Base-by-base conservation (phyloP, 2,888 invertebrate species). In the Thecophora atra region DNA sequence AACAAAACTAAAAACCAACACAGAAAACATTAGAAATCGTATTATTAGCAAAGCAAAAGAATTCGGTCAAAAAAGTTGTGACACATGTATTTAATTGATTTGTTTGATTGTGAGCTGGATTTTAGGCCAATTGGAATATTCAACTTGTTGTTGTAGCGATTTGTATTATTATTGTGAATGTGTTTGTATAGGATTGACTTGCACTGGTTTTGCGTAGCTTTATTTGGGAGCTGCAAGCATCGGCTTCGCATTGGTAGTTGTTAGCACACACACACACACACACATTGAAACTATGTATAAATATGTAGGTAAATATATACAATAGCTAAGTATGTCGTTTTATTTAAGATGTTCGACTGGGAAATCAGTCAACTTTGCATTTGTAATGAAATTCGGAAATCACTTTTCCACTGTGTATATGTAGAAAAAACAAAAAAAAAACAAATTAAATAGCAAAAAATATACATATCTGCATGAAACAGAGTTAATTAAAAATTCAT, bases 11-110 rank as follows among this genome's bases (percentile, higher is more conserved):
- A 52, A 51, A 68, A 19, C 28, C 7, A 24, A 63, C 15, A 52
- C 17, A 73, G 70, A 71, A 69, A 68, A 72, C 28, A 21, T 67
- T 63, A 26, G 72, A 72, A 72, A 71, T 65, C n/a, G 63, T 65
- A 17, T 68, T 69, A 15, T 64, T 71, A 70, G 71, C 63, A 68
- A 71, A 71, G 56, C 42, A 30, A 72, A 67, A 51, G 37, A 6
- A 37, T 37, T 37, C 37, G 37, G 37, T 37, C 37, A 37, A 37
- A 37, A 37, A n/a, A n/a, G n/a, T n/a, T n/a, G n/a, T n/a, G n/a
- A n/a, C n/a, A n/a, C n/a, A n/a, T n/a, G n/a, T n/a, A n/a, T n/a
- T n/a, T n/a, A n/a, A n/a, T n/a, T n/a, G n/a, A n/a, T n/a, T n/a
- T n/a, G n/a, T n/a, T n/a, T n/a, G n/a, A n/a, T n/a, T n/a, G n/a